These are phyloP conservation scores for Porites lobata DNA, from an alignment of 92 coral and sea anemone species.

Conservation along the genomic window DNA sequence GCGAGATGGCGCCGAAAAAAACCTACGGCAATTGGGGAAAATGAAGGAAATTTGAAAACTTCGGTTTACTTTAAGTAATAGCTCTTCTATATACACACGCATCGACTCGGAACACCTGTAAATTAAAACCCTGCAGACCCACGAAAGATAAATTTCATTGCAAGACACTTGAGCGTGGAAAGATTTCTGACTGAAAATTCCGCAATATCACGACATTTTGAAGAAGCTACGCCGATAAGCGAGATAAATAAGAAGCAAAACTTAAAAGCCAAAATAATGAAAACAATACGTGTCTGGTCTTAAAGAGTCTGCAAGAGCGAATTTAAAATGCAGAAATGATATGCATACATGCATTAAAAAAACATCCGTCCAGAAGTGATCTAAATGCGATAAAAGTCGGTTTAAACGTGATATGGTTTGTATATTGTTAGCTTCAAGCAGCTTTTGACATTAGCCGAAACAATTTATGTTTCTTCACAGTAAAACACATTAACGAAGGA, in stretches of 20 bases:
- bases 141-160: background rate
- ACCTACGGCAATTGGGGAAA: background rate
- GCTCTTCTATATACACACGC: slow-evolving; percentile 5
- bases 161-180: slow-evolving; percentile 29
- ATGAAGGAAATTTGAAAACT: background rate
- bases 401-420: too few species aligned
- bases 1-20: background rate
- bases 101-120: background rate
- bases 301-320: too few species aligned
- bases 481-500: background rate
- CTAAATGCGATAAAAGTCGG: too few species aligned
- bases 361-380: too few species aligned
- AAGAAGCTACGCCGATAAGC: background rate
- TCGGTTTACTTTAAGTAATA: slow-evolving; percentile 7
- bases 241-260: background rate
- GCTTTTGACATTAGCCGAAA: too few species aligned
- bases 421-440: too few species aligned
- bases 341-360: too few species aligned
- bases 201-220: background rate
- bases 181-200: slow-evolving; percentile 1
- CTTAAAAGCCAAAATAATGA: background rate
- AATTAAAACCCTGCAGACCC: slow-evolving; percentile 1
- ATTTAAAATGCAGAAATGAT: too few species aligned
- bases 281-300: too few species aligned
- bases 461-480: too few species aligned